Percentiles rank a stretch among this genome's conserved stretches.
These are phyloP conservation scores for Paramormyrops hopkinsi DNA, from an alignment of 2,797 vertebrate species.

Conservation along the genomic window DNA sequence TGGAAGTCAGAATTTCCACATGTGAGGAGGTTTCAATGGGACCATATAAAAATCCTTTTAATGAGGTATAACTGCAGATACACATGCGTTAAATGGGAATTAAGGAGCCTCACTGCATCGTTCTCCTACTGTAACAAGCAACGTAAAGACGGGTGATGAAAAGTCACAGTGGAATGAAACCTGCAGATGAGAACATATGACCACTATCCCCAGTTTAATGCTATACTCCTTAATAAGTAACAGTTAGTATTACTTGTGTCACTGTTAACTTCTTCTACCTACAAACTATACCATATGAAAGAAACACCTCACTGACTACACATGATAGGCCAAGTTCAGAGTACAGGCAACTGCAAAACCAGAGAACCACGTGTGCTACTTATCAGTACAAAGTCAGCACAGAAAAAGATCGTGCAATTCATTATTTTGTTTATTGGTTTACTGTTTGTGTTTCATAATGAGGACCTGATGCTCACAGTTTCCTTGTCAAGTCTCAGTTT, in stretches of 20 bases:
- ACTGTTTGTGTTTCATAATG: background rate
- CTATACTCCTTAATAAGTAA: background rate
- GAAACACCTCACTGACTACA: background rate
- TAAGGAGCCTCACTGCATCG: background rate
- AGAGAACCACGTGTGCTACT: background rate
- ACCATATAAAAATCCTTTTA: constrained; percentile 22
- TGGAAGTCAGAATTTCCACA: constrained; percentile 27
- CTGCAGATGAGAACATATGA: background rate
- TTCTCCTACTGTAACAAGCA: background rate
- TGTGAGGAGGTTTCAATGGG: constrained; percentile 29
- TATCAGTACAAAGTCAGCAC: background rate
- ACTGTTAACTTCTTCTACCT: background rate
- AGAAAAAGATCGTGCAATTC: background rate
- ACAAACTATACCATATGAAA: background rate
- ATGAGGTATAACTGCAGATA: constrained; percentile 22
- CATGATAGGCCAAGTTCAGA: background rate
- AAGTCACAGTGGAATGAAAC: background rate
- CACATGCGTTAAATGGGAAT: background rate
- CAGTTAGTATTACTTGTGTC: background rate
- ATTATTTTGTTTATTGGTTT: background rate
- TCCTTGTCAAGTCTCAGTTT: background rate
- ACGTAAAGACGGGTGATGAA: background rate
- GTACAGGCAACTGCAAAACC: background rate
- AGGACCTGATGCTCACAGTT: background rate
- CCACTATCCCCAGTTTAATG: background rate